phyloP scores from a whole-genome alignment of 2,888 invertebrate genomes.

The Chaetogeoica ovagalla region DNA sequence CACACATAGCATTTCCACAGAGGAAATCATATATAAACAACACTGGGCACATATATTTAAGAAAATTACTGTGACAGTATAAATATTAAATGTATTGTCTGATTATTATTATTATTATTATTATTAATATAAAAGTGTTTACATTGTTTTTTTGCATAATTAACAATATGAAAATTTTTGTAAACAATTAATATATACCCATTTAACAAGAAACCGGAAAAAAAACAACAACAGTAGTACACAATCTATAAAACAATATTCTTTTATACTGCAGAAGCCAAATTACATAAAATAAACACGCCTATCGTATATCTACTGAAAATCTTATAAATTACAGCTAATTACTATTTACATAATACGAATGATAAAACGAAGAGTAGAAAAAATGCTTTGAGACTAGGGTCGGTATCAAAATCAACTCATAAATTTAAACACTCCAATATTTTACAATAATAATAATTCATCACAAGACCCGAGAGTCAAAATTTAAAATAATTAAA shows the following conservation, averaged over 20 bases:
- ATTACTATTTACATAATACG: conserved; percentile 36
- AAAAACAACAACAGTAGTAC: neutral
- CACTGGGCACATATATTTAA: neutral
- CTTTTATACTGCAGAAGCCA: neutral
- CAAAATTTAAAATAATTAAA: conserved; percentile 5
- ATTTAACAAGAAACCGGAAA: neutral
- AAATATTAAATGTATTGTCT: conserved; percentile 17
- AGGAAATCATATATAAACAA: neutral
- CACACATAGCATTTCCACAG: neutral
- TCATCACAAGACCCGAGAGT: conserved; percentile 25
- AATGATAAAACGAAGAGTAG: neutral
- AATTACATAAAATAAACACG: neutral
- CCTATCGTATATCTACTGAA: neutral
- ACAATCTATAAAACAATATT: neutral
- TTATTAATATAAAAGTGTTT: neutral
- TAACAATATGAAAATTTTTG: neutral
- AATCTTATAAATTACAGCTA: conserved; percentile 1
- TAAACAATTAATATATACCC: neutral
- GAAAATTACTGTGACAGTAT: conserved; percentile 2
- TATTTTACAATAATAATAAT: conserved; percentile 18
- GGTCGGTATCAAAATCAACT: conserved; percentile 16
- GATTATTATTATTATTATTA: neutral
- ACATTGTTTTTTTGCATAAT: neutral
- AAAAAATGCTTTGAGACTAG: conserved; percentile 23
- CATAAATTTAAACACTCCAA: neutral